phyloP scores from a whole-genome alignment of 1,140 invertebrate genomes.

The Drosophila mojavensis region DNA sequence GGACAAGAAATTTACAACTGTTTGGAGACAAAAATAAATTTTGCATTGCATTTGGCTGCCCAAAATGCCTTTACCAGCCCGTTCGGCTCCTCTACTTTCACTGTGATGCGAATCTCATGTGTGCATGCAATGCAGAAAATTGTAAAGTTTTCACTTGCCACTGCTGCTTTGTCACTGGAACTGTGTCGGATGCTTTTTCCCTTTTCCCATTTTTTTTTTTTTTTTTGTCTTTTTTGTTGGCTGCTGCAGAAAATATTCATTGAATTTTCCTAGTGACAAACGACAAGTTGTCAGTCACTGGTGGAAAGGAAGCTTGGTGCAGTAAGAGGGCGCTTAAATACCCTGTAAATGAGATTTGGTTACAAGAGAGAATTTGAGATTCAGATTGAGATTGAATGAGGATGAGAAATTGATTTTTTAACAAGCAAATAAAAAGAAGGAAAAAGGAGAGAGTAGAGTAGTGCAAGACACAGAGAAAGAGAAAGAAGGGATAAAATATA shows the following conservation, averaged over 20 bases:
- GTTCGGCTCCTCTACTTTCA: slow-evolving; percentile 44
- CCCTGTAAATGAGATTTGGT: background rate
- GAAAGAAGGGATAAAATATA: too few species aligned
- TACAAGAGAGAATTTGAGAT: background rate
- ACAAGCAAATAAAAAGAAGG: too few species aligned
- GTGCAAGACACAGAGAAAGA: too few species aligned
- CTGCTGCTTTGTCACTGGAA: too few species aligned
- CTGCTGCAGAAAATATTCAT: slow-evolving; percentile 68
- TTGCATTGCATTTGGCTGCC: slow-evolving; percentile 33
- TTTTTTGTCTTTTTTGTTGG: slow-evolving; percentile 8
- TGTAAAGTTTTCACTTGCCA: slow-evolving; percentile 42
- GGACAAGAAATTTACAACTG: slow-evolving; percentile 51
- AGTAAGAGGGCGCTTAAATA: background rate
- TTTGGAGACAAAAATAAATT: slow-evolving; percentile 61
- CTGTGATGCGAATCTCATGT: slow-evolving; percentile 51
- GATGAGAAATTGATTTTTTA: too few species aligned
- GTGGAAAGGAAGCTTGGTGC: too few species aligned
- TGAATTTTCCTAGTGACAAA: slow-evolving; percentile 78
- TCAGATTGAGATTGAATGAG: too few species aligned
- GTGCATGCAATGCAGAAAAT: slow-evolving; percentile 61
- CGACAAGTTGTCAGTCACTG: slow-evolving; percentile 64
- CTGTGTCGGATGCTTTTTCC: slow-evolving; percentile 5
- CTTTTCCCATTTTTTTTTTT: background rate
- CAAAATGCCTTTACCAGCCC: slow-evolving; percentile 8
- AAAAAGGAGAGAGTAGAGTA: too few species aligned